phyloP scores from a whole-genome alignment of 2,113 vertebrate species.

The Nothobranchius furzeri region DNA sequence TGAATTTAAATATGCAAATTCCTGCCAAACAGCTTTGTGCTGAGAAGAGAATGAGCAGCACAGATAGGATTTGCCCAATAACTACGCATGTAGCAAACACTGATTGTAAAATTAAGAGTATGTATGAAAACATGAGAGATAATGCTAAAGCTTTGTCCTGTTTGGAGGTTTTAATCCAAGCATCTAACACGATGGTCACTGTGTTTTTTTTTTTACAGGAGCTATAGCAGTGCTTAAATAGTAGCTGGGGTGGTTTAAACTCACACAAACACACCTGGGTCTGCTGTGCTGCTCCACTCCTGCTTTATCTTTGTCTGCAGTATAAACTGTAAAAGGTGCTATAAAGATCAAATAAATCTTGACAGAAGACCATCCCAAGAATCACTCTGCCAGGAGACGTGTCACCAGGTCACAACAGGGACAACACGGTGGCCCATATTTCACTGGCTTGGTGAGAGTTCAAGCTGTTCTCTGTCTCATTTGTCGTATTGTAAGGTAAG shows the following conservation, averaged over 20 bases:
- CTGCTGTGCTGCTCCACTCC: constrained; percentile 18
- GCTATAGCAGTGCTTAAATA: background rate
- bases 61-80: too few species aligned
- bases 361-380: constrained; percentile 53
- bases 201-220: too few species aligned
- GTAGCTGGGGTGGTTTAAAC: constrained; percentile 1
- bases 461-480: constrained; percentile 54
- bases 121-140: background rate
- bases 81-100: background rate
- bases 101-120: background rate
- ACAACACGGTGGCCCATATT: constrained; percentile 66
- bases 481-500: constrained; percentile 49
- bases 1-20: background rate
- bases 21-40: background rate
- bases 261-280: background rate
- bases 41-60: background rate
- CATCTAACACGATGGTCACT: too few species aligned
- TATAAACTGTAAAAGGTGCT: constrained; percentile 55
- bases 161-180: too few species aligned
- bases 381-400: constrained; percentile 62
- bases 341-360: constrained; percentile 72
- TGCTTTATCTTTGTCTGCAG: constrained; percentile 51
- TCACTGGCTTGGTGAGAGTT: constrained; percentile 59
- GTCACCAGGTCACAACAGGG: constrained; percentile 62
- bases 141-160: too few species aligned